A percentile compares a stretch with the other conserved stretches of the same genome.
Evolutionary conservation across 2,113 vertebrate genomes (phyloP).

Genomic region (Cromileptes altivelis): DNA sequence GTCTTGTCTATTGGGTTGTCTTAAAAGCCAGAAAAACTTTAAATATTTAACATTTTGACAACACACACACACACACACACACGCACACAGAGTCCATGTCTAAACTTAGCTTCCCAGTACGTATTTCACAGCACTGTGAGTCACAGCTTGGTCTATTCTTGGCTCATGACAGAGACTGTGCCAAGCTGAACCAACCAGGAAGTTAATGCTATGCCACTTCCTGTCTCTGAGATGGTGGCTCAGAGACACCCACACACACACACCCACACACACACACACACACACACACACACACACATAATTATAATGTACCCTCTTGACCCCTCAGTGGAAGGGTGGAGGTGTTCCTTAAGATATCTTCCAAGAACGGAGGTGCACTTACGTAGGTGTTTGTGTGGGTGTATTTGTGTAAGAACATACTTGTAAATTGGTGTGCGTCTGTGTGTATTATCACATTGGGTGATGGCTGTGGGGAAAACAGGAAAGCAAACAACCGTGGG

Average conservation of each 20-base stretch:
- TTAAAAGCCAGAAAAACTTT: too few relatives aligned
- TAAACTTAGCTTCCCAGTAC: constrained; percentile 59
- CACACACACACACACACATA: constrained; percentile 31
- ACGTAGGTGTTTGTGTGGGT: constrained; percentile 34
- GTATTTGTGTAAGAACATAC: not conserved
- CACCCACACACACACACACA: constrained; percentile 39
- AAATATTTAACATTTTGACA: too few relatives aligned
- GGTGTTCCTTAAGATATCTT: constrained; percentile 30
- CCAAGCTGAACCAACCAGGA: constrained; percentile 66
- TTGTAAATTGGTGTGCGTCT: constrained; percentile 37
- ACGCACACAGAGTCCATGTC: constrained; percentile 26
- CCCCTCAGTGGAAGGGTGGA: constrained; percentile 60
- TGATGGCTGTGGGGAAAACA: constrained; percentile 66
- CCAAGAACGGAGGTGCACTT: constrained; percentile 53
- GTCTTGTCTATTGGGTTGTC: too few relatives aligned
- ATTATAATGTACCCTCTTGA: constrained; percentile 6
- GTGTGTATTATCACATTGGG: constrained; percentile 31
- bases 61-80: not conserved
- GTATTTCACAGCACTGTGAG: not conserved
- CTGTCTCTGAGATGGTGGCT: constrained; percentile 44
- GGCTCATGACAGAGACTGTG: constrained; percentile 59
- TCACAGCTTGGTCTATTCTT: constrained; percentile 64
- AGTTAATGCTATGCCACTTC: constrained; percentile 68
- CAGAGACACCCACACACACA: constrained; percentile 36
- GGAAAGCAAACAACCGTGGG: constrained; percentile 65